Conservation (phyloP, 2,113 vertebrate species). For the Strix uralensis region DNA sequence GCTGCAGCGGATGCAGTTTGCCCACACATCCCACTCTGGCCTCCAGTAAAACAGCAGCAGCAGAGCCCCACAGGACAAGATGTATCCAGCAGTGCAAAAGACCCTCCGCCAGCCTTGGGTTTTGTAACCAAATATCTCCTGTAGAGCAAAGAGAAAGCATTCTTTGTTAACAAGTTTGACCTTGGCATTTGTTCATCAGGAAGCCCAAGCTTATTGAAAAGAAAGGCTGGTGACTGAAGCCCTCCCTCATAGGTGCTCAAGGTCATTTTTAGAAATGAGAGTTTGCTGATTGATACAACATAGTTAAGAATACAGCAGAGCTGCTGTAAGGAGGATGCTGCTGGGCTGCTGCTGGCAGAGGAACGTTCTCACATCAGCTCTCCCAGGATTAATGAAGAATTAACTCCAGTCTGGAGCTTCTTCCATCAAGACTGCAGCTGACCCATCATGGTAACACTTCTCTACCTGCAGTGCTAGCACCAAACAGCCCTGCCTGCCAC, state of each 20-base stretch:
- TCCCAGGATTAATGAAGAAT: not conserved
- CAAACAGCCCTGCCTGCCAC: no score
- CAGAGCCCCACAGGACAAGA: constrained; percentile 76
- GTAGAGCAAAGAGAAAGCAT: not conserved
- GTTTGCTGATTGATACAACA: not conserved
- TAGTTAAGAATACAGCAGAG: not conserved
- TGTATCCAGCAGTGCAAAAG: constrained; percentile 70
- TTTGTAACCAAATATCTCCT: constrained; percentile 81
- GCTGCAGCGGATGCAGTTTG: constrained; percentile 66
- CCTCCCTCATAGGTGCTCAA: not conserved
- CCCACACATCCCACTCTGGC: constrained; percentile 76
- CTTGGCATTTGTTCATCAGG: not conserved
- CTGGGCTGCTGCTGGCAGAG: not conserved
- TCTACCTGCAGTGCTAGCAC: not conserved
- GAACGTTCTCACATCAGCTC: not conserved
- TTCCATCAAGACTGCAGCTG: not conserved
- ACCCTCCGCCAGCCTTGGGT: constrained; percentile 54
- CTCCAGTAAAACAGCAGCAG: constrained; percentile 79
- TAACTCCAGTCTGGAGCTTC: not conserved
- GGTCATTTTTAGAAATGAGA: not conserved
- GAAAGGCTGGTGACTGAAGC: not conserved
- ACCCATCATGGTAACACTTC: not conserved
- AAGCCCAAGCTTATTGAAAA: not conserved
- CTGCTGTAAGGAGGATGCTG: not conserved
- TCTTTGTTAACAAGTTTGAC: not conserved